Evolutionary conservation across 2,797 vertebrate genomes (phyloP).

Genomic region (Dipus sagitta): DNA sequence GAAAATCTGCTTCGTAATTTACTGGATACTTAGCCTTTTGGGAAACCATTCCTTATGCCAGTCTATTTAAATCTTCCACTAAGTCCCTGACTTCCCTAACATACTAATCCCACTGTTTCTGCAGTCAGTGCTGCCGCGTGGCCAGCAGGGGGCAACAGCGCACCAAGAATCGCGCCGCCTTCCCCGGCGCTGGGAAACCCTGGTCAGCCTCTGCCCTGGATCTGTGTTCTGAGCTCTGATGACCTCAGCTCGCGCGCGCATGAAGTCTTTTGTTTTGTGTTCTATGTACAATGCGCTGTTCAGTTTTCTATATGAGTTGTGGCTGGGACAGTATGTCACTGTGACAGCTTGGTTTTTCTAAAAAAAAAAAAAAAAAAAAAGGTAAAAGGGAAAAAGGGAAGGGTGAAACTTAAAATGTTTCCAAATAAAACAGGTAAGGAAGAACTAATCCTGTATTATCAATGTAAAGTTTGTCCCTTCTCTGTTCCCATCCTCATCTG

Average conservation of each 20-base stretch:
- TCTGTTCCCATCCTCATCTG: constrained; percentile 44
- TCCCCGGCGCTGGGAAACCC: neutral
- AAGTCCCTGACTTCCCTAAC: neutral
- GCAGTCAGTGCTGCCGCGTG: neutral
- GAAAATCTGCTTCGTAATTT: neutral
- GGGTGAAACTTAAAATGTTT: constrained; percentile 36
- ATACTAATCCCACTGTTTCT: neutral
- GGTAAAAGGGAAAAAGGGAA: neutral
- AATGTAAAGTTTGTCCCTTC: constrained; percentile 67
- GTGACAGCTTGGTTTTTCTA: constrained; percentile 28
- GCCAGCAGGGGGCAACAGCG: constrained; percentile 80
- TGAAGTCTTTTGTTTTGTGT: constrained; percentile 80
- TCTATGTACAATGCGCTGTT: constrained; percentile 77
- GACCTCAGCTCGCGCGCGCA: constrained; percentile 76
- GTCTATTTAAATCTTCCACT: constrained; percentile 15
- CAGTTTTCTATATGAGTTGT: constrained; percentile 66
- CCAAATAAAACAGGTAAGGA: constrained; percentile 27
- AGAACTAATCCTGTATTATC: neutral
- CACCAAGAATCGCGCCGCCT: constrained; percentile 46
- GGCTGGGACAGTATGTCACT: constrained; percentile 62
- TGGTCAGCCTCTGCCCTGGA: neutral
- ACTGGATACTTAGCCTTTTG: constrained; percentile 1
- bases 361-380: constrained; percentile 22
- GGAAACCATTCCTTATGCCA: neutral
- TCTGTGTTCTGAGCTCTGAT: neutral